These are phyloP conservation scores for Coturnix japonica DNA, from an alignment of 2,113 vertebrate genomes.

Conservation along the genomic window DNA sequence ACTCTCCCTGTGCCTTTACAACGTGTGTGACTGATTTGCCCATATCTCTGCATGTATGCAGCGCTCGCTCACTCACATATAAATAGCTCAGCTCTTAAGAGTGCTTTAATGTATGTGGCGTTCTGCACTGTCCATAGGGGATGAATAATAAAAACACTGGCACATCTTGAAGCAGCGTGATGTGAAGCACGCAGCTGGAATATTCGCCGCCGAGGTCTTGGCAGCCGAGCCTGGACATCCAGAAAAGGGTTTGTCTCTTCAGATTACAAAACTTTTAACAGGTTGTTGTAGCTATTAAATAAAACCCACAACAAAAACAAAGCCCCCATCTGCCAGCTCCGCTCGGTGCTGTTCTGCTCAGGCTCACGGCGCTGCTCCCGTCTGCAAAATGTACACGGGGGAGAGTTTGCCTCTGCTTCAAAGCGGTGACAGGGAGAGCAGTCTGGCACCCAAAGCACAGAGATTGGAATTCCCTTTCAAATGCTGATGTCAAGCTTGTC, in stretches of 20 bases:
- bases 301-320: background rate
- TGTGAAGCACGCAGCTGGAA: constrained; percentile 60
- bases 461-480: constrained; percentile 52
- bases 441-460: constrained; percentile 28
- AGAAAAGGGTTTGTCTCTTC: constrained; percentile 44
- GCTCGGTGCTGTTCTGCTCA: background rate
- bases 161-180: constrained; percentile 27
- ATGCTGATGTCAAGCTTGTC: constrained; percentile 53
- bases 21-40: background rate
- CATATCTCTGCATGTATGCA: background rate
- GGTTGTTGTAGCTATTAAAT: constrained; percentile 35
- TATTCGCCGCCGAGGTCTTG: constrained; percentile 51
- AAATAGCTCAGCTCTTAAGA: constrained; percentile 23
- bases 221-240: constrained; percentile 12
- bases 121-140: constrained; percentile 41
- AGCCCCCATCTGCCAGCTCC: background rate
- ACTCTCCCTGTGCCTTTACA: background rate
- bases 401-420: background rate
- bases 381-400: background rate
- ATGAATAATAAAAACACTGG: constrained; percentile 50
- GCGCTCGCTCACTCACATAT: background rate
- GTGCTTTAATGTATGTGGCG: background rate
- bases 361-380: background rate
- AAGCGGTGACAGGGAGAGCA: constrained; percentile 30
- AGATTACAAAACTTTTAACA: constrained; percentile 46